Percentiles rank a stretch among this genome's conserved stretches.
These are phyloP conservation scores for Lepeophtheirus nordmannii DNA, from an alignment of 2,888 invertebrate genomes.

Conservation along the genomic window DNA sequence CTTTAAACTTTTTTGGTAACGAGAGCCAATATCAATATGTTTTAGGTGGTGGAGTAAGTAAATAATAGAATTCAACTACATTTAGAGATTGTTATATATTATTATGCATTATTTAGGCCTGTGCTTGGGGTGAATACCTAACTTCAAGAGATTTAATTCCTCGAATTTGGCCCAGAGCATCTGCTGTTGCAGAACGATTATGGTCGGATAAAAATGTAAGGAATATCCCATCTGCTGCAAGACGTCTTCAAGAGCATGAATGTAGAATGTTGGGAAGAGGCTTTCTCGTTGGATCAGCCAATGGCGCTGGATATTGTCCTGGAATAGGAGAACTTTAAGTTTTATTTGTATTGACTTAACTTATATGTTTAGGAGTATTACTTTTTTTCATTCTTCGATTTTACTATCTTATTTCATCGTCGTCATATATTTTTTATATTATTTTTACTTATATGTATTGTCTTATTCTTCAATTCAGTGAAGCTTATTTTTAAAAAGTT, in stretches of 20 bases:
- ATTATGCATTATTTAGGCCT: slow-evolving; percentile 42
- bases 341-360: neutral
- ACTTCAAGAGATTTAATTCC: slow-evolving; percentile 48
- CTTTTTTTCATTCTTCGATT: no score
- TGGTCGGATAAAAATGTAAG: slow-evolving; percentile 47
- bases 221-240: slow-evolving; percentile 38
- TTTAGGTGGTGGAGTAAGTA: slow-evolving; percentile 55
- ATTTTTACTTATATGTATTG: no score
- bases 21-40: slow-evolving; percentile 46
- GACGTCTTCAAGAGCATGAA: slow-evolving; percentile 52
- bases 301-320: slow-evolving; percentile 49
- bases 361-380: no score
- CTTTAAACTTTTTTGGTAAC: slow-evolving; percentile 42
- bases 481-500: no score
- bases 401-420: no score
- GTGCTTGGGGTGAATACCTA: slow-evolving; percentile 80
- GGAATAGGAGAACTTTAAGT: slow-evolving; percentile 18
- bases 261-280: slow-evolving; percentile 56
- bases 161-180: slow-evolving; percentile 65
- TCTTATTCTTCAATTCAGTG: no score
- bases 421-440: no score
- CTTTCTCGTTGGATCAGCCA: slow-evolving; percentile 50
- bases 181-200: slow-evolving; percentile 67
- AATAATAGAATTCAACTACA: neutral
- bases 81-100: neutral